phyloP scores from a whole-genome alignment of 1,140 invertebrate genomes.

The Drosophila serrata region DNA sequence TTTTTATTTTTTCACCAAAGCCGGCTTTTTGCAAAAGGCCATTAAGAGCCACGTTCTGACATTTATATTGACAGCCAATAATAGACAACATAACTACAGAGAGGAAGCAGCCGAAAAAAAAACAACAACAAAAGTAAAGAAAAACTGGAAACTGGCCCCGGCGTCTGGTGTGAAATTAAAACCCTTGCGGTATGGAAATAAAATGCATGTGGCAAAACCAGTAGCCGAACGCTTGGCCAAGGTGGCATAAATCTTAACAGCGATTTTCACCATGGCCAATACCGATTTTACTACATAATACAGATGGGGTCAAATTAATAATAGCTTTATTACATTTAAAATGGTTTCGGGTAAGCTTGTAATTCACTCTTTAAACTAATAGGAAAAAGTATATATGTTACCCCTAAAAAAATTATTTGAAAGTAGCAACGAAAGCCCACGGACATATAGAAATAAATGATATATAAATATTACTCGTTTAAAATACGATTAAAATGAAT shows the following conservation, averaged over 20 bases:
- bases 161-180: constrained; percentile 71
- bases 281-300: background rate
- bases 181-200: constrained; percentile 64
- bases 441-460: no score
- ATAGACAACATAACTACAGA: constrained; percentile 79
- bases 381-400: background rate
- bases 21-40: constrained; percentile 63
- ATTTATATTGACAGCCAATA: constrained; percentile 85
- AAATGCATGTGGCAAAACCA: constrained; percentile 63
- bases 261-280: constrained; percentile 57
- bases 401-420: rapidly evolving
- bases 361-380: background rate
- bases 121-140: no score
- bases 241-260: constrained; percentile 71
- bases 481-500: no score
- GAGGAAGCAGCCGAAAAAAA: constrained; percentile 15
- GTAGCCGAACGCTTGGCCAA: constrained; percentile 60
- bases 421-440: no score
- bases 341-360: background rate
- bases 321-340: background rate
- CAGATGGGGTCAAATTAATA: constrained; percentile 4
- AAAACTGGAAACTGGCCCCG: constrained; percentile 42
- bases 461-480: no score
- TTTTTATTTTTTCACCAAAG: constrained; percentile 54
- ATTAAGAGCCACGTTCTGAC: constrained; percentile 76